Evolutionary conservation across 2,113 vertebrate species (phyloP), one percentile per base, ranked within the genome.

Genomic region (Ceyx margarethae): DNA sequence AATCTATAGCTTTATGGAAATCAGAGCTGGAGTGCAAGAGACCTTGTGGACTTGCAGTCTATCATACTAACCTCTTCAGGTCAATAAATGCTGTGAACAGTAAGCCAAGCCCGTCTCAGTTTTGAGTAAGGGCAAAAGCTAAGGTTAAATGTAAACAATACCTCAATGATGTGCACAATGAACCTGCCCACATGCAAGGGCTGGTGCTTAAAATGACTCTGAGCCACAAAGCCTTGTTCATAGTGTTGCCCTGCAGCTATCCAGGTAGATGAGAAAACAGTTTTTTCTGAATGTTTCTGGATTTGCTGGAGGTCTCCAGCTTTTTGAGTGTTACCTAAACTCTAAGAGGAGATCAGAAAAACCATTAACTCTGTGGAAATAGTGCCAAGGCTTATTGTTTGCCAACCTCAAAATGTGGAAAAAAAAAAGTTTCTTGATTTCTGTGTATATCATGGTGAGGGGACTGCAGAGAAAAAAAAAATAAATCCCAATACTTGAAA

Each of bases 1-100:
- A 94, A 93, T 95, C 92, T 43, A 66, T 92, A 89, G 42, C 62
- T 33, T 45, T 73, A 89, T 92, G 89, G 81, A 94, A 79, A 89
- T 84, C 19, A 43, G 81, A 54, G 75, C 54, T n/a, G 51, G 61
- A 91, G 69, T 54, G 58, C 67, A 9, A 76, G 58, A 58, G 67
- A 87, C 91, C 78, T 84, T 3, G 62, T 73, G 91, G 77, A 22
- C 74, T 88, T 20, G 31, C 62, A 87, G 90, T 95, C 88, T 69
- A 87, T 93, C 83, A 62, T n/a, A 8, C 85, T 69, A 90, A 87
- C 78, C 86, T 94, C 84, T 43, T 17, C 33, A 20, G 77, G 78
- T 95, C 78, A 4, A 92, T 94, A 82, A 90, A 46, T 14, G 45
- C 78, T 79, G 74, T 51, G 84, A 85, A 25, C 71, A 66, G 75